Evolutionary conservation across 2,888 invertebrate genomes (phyloP).

Genomic region (Dryobota labecula): DNA sequence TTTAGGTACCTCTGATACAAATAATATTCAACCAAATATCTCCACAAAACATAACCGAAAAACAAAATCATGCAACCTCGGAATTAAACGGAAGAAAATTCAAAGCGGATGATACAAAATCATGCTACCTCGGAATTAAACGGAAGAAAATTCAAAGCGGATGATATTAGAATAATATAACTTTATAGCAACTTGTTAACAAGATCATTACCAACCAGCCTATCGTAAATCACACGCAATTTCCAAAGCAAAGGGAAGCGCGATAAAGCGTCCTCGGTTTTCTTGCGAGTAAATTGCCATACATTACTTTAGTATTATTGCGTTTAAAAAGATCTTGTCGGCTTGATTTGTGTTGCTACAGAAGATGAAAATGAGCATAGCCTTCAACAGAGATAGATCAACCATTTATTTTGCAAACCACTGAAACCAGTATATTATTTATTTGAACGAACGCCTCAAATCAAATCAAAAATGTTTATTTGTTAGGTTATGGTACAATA

Average conservation of each 20-base stretch:
- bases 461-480: too few species aligned
- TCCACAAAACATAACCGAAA: background rate
- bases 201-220: constrained; percentile 66
- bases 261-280: constrained; percentile 61
- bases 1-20: background rate
- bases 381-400: constrained; percentile 34
- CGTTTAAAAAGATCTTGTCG: constrained; percentile 64
- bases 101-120: constrained; percentile 38
- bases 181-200: constrained; percentile 65
- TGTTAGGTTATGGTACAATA: too few species aligned
- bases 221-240: constrained; percentile 66
- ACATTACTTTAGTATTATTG: constrained; percentile 64
- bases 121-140: constrained; percentile 31
- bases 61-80: constrained; percentile 4
- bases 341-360: constrained; percentile 59
- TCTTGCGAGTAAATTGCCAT: constrained; percentile 62
- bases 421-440: background rate
- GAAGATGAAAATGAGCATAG: constrained; percentile 47
- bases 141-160: constrained; percentile 33
- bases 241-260: constrained; percentile 60
- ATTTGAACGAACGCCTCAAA: too few species aligned
- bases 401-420: constrained; percentile 4
- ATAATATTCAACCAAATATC: background rate
- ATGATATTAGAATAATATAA: constrained; percentile 56
- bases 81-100: constrained; percentile 41